phyloP scores from a whole-genome alignment of 2,797 vertebrate species.

The Valencia hispanica region DNA sequence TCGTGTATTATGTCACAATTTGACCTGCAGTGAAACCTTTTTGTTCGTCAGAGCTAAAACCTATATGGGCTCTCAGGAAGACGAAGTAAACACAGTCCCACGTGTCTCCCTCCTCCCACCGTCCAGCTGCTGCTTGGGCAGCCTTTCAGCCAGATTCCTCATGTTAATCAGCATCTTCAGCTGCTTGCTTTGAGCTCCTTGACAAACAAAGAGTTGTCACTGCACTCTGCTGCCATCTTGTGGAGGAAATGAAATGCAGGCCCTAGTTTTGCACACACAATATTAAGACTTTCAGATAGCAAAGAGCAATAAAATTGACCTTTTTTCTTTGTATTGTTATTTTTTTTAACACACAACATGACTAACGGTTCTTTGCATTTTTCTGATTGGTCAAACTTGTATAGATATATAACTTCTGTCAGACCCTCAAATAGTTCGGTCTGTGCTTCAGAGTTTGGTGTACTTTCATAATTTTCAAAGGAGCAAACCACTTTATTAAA shows the following conservation, averaged over 20 bases:
- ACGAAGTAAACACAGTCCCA: background rate
- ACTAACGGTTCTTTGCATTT: background rate
- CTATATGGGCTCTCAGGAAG: background rate
- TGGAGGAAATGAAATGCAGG: constrained; percentile 15
- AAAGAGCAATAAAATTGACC: no score
- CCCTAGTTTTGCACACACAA: background rate
- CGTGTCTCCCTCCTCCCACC: constrained; percentile 30
- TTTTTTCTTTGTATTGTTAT: background rate
- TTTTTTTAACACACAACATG: background rate
- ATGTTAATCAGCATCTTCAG: constrained; percentile 38
- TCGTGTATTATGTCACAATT: background rate
- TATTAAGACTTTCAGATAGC: no score
- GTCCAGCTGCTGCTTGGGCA: constrained; percentile 55
- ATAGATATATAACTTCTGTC: constrained; percentile 25
- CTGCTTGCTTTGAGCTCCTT: background rate
- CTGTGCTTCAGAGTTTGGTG: constrained; percentile 2
- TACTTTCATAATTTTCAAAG: constrained; percentile 2
- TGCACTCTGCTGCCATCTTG: constrained; percentile 54
- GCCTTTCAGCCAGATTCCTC: constrained; percentile 30
- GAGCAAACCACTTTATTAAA: constrained; percentile 32
- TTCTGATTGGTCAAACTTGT: background rate
- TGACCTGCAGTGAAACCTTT: no score
- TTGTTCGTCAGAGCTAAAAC: background rate
- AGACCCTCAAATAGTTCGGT: constrained; percentile 6
- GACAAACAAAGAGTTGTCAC: accelerated